Base-by-base conservation (phyloP, 2,113 vertebrate species). In the Formicarius rufipectus region DNA sequence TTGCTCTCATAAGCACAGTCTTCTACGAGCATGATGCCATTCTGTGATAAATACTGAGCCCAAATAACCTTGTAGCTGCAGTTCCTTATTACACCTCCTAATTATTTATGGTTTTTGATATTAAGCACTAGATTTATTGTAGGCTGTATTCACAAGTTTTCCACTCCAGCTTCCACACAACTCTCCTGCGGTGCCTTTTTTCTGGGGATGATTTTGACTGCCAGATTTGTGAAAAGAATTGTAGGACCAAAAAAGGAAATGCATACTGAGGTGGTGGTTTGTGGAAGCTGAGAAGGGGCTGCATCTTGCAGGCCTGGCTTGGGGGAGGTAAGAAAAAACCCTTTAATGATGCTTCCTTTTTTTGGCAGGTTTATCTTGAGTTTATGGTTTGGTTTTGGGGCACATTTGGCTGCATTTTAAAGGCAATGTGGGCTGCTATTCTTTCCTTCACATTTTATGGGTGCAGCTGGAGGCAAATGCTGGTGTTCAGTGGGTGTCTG, bases 61-160 rank as follows among this genome's bases (percentile, higher is more conserved):
- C 76, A 94, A 96, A 44, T 96, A 97, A 94, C 92, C 94, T 97
- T 96, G 93, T 94, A 97, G 94, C 89, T 78, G 78, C 94, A 87
- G 56, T 96, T 95, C 89, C 96, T 95, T 56, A 76, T 87, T 97
- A 92, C 84, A 94, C 94, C 93, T 95, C 35, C 83, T 96, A 95
- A 96, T 47, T 67, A 96, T 95, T 96, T 87, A 42, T 97, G 84
- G 82, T 83, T 96, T 93, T 52, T 97, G 97, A 96, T 98, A 94
- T 72, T 96, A 95, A 93, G 84, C 60, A 30, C 84, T 89, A 78
- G 78, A 79, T 93, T 87, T 87, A 69, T 73, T 35, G 27, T 39
- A 53, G 75, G 90, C 83, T 96, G 84, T 81, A 62, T 83, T 97
- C 90, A 53, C 69, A 58, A 97, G 95, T 95, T 96, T 95, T 95